Evolutionary conservation across 1,140 invertebrate species (phyloP), one percentile per base, ranked within the genome.

Genomic region (Ceratosolen solmsi): DNA sequence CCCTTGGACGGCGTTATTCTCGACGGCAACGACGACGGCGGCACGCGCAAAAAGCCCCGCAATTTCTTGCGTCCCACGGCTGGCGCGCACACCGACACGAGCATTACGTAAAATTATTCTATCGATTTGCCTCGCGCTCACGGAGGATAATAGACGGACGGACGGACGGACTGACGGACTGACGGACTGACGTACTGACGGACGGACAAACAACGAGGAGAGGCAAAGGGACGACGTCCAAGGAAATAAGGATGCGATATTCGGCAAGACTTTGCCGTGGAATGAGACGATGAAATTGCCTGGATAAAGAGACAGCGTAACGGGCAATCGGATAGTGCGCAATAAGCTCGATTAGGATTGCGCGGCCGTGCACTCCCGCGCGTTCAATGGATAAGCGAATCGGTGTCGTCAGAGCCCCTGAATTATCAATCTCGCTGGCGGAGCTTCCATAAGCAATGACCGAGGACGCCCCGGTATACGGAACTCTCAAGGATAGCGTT

Each of bases 31-130:
- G 13, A 46, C 5, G 13, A 46, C 5, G 5, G 5, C 41, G 41
- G 41, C 41, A 22, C 9, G 2, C 3, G 20, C 51, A 54, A 54
- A 54, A 54, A 54, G 20, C 20, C 13, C 9, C 20, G 41, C 30
- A 63, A 63, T 63, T 63, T 63, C 30, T 38, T 8, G 33, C 58
- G 58, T 65, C 30, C 30, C 30, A 65, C 63, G 63, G 33, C 5
- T 3, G 25, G 46, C 70, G n/a, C 70, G n/a, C n/a, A 15, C 33
- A n/a, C 9, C n/a, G 46, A 56, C 2, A 70, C n/a, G n/a, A 7
- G 36, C n/a, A 79, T 74, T 80, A 80, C 79, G 79, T 80, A 73
- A 80, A 80, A 80, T 74, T 38, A 65, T 73, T 73, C 46, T 38
- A 80, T 80, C 56, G 70, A 80, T 80, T 80, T 80, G 63, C 41